phyloP scores from a whole-genome alignment of 2,797 vertebrate species.

The Labeo calbasu region DNA sequence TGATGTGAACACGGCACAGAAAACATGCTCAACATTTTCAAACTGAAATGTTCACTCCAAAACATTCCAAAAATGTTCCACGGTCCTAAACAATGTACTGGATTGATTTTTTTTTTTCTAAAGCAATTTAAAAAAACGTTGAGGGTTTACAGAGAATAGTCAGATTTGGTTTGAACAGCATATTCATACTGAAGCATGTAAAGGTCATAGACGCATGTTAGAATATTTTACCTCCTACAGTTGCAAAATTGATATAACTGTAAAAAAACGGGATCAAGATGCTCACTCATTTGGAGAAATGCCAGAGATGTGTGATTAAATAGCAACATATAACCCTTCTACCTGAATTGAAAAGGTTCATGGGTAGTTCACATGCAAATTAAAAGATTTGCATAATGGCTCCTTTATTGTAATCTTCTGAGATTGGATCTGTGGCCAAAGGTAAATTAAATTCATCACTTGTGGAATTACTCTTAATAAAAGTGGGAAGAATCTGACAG shows the following conservation, averaged over 20 bases:
- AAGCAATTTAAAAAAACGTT: too few species aligned
- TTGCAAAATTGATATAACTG: neutral
- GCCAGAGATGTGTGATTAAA: slow-evolving; percentile 48
- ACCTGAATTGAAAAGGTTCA: slow-evolving; percentile 50
- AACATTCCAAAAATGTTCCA: too few species aligned
- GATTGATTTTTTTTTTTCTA: too few species aligned
- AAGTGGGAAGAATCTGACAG: slow-evolving; percentile 44
- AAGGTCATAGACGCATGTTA: neutral
- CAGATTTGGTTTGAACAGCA: neutral
- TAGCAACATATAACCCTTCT: slow-evolving; percentile 31
- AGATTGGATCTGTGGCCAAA: slow-evolving; percentile 47
- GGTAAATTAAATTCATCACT: slow-evolving; percentile 46
- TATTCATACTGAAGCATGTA: neutral
- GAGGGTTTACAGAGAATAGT: too few species aligned
- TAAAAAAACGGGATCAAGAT: neutral
- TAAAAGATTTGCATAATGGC: slow-evolving; percentile 57
- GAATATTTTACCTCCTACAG: neutral
- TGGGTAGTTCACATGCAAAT: slow-evolving; percentile 44
- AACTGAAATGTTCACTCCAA: neutral
- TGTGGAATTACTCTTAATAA: slow-evolving; percentile 48
- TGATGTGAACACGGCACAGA: neutral
- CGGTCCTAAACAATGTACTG: too few species aligned
- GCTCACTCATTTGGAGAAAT: slow-evolving; percentile 16
- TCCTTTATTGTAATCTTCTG: slow-evolving; percentile 47
- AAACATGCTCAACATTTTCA: neutral